Evolutionary conservation across 2,113 vertebrate genomes (phyloP).

Genomic region (Strix aluco): DNA sequence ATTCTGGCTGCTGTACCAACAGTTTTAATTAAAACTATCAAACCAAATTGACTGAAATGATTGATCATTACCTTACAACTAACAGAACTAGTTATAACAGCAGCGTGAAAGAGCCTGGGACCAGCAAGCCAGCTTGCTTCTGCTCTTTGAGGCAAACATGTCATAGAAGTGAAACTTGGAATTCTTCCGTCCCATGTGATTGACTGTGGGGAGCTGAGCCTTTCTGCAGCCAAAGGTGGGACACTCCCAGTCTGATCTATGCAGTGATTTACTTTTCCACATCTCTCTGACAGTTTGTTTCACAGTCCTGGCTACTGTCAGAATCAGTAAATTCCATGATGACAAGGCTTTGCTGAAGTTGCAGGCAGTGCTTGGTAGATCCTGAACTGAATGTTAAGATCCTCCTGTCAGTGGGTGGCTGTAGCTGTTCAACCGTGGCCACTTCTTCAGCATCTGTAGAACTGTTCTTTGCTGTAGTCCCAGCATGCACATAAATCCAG

Average conservation of each 20-base stretch:
- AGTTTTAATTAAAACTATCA: background rate
- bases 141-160: background rate
- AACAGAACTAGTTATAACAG: background rate
- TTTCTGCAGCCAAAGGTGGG: background rate
- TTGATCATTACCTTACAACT: background rate
- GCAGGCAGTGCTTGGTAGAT: background rate
- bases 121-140: background rate
- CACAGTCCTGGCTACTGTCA: background rate
- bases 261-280: background rate
- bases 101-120: background rate
- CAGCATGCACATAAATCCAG: background rate
- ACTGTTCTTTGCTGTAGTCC: background rate
- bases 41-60: background rate
- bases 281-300: background rate
- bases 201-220: background rate
- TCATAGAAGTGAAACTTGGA: background rate
- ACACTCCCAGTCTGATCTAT: background rate
- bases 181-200: background rate
- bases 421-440: background rate
- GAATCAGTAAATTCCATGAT: background rate
- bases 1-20: background rate
- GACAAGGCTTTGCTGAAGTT: background rate
- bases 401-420: background rate
- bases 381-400: background rate
- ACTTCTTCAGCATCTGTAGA: background rate